Percentiles rank a stretch among this genome's conserved stretches.
These are phyloP conservation scores for Scyliorhinus canicula DNA, from an alignment of 2,797 vertebrate genomes.

Conservation along the genomic window DNA sequence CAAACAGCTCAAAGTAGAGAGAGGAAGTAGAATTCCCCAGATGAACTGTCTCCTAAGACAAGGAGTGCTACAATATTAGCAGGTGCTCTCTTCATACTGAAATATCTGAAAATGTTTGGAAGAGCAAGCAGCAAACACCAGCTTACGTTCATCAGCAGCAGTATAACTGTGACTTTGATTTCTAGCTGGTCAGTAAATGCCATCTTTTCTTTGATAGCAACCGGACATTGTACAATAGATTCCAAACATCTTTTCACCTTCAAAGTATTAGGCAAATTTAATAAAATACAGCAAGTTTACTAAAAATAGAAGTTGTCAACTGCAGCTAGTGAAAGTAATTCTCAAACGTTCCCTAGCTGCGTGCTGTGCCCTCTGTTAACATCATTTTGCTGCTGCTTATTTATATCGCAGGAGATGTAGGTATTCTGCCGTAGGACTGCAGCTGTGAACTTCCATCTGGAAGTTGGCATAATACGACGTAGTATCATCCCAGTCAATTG, in stretches of 20 bases:
- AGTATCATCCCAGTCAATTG: neutral
- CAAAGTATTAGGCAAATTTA: neutral
- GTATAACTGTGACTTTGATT: neutral
- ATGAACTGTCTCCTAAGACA: neutral
- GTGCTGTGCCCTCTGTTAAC: neutral
- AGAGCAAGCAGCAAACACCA: neutral
- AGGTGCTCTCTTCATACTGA: neutral
- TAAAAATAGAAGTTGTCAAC: neutral
- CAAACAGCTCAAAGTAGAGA: neutral
- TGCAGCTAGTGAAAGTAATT: neutral
- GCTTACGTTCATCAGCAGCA: neutral
- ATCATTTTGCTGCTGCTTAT: neutral
- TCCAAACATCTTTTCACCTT: conserved; percentile 16
- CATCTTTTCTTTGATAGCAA: neutral
- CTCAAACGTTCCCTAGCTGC: neutral
- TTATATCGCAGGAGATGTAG: neutral
- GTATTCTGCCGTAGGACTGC: neutral
- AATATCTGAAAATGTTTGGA: too few relatives aligned
- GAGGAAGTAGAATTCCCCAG: neutral
- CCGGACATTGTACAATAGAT: neutral
- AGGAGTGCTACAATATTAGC: neutral
- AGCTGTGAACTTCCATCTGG: neutral
- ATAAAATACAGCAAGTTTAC: neutral
- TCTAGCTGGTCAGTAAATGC: neutral
- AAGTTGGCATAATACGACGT: neutral